Evolutionary conservation across 92 coral and sea anemone genomes (phyloP).

Genomic region (Montipora capitata): DNA sequence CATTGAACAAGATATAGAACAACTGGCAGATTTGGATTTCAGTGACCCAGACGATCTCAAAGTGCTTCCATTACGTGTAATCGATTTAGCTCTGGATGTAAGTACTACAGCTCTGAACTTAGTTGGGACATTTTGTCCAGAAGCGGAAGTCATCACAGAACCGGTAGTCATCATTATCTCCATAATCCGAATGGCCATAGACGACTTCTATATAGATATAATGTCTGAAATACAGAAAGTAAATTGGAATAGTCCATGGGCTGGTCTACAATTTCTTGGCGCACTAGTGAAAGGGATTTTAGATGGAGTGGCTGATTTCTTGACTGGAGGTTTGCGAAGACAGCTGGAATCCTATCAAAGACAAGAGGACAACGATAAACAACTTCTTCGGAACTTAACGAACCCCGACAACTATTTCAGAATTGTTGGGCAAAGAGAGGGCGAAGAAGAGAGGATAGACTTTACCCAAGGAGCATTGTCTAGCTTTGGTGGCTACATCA

Average conservation of each 20-base stretch:
- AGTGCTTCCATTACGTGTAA: conserved; percentile 60
- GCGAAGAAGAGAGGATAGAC: conserved; percentile 51
- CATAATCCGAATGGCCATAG: not conserved
- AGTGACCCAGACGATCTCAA: conserved; percentile 65
- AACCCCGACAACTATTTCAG: conserved; percentile 46
- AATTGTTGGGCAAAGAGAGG: conserved; percentile 47
- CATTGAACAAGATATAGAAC: not conserved
- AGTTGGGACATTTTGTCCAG: conserved; percentile 56
- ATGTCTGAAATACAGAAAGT: conserved; percentile 57
- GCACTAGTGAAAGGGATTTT: conserved; percentile 62
- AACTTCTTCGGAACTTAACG: conserved; percentile 33
- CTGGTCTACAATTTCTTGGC: conserved; percentile 62
- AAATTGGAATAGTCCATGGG: conserved; percentile 81
- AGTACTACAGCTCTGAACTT: conserved; percentile 61
- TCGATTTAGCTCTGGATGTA: conserved; percentile 73
- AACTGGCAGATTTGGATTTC: conserved; percentile 53
- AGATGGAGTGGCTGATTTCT: conserved; percentile 40
- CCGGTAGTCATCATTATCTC: not conserved
- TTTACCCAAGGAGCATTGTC: conserved; percentile 35
- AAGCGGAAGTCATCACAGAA: not conserved
- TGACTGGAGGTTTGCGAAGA: not conserved
- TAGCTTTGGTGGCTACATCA: not conserved
- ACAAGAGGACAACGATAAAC: conserved; percentile 45
- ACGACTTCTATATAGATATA: not conserved
- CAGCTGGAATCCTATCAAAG: conserved; percentile 57